Evolutionary conservation across 2,113 vertebrate species (phyloP).

Genomic region (Macheiramphus alcinus): DNA sequence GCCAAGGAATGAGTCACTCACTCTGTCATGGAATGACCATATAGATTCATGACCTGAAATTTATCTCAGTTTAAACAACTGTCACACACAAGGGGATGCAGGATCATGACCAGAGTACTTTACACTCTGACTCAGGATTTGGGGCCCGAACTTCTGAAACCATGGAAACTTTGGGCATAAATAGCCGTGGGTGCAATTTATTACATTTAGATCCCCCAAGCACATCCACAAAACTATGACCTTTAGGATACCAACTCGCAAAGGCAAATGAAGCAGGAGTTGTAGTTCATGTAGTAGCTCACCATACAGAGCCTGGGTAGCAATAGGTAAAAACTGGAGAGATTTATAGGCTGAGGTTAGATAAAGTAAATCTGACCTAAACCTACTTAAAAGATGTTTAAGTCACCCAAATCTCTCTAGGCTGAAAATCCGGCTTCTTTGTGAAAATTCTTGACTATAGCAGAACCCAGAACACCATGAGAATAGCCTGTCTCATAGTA

Average conservation of each 20-base stretch:
- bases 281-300: not conserved
- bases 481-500: not conserved
- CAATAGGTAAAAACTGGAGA: not conserved
- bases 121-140: not conserved
- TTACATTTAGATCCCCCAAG: not conserved
- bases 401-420: not conserved
- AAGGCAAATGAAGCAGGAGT: not conserved
- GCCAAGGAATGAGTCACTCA: not conserved
- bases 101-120: not conserved
- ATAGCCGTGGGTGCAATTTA: not conserved
- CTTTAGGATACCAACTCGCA: not conserved
- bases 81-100: not conserved
- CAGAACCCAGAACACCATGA: not conserved
- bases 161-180: not conserved
- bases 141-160: not conserved
- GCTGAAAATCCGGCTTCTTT: not conserved
- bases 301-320: not conserved
- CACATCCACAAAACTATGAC: not conserved
- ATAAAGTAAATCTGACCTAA: not conserved
- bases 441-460: not conserved
- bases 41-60: not conserved
- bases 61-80: not conserved
- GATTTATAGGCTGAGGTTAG: not conserved
- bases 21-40: not conserved
- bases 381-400: not conserved